Conservation (phyloP, 1,140 invertebrate species). For the Proales similis region DNA sequence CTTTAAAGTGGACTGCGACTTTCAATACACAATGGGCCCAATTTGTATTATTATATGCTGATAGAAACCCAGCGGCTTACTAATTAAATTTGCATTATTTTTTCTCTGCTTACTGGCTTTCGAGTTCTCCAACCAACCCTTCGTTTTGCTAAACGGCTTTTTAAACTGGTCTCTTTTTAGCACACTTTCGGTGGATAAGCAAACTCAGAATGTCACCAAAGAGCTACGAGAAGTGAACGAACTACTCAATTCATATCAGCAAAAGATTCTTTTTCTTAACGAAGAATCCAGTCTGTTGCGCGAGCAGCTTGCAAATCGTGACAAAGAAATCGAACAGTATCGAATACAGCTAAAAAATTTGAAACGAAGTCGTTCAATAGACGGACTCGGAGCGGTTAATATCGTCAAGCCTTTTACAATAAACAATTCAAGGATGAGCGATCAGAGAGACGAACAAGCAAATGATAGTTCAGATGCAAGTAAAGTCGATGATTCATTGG, state of each 20-base stretch:
- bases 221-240: constrained; percentile 35
- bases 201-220: constrained; percentile 11
- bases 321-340: constrained; percentile 36
- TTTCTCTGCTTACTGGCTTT: too few species aligned
- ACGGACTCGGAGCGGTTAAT: constrained; percentile 32
- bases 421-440: constrained; percentile 1
- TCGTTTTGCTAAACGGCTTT: too few species aligned
- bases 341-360: constrained; percentile 34
- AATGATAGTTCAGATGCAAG: not conserved
- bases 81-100: too few species aligned
- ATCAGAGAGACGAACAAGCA: constrained; percentile 1
- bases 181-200: constrained; percentile 15
- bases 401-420: not conserved
- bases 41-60: too few species aligned
- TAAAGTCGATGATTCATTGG: not conserved
- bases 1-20: too few species aligned
- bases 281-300: constrained; percentile 31
- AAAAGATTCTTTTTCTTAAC: constrained; percentile 36
- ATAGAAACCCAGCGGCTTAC: too few species aligned
- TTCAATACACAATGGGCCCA: too few species aligned
- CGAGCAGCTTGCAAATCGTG: constrained; percentile 13
- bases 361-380: constrained; percentile 30
- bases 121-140: too few species aligned
- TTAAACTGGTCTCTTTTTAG: too few species aligned
- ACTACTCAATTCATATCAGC: constrained; percentile 38